These are phyloP conservation scores for Hyaena hyaena DNA, from an alignment of 2,113 vertebrate genomes.

Conservation along the genomic window DNA sequence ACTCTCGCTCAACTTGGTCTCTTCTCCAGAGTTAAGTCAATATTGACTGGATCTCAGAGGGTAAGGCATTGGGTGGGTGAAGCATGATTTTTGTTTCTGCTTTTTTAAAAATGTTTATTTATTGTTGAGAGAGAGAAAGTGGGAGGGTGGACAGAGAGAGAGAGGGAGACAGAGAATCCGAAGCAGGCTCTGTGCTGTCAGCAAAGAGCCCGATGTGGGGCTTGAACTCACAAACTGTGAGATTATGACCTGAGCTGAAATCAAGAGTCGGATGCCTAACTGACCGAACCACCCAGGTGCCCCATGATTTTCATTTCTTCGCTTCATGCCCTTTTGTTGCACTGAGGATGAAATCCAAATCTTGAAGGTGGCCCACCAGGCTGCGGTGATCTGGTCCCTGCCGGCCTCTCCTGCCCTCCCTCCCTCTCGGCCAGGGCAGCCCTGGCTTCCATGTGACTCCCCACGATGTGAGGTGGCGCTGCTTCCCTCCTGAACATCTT, in stretches of 20 bases:
- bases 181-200: too few species aligned
- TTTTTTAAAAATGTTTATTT: too few species aligned
- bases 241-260: too few species aligned
- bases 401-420: neutral
- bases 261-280: too few species aligned
- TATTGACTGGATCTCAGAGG: neutral
- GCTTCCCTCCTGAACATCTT: neutral
- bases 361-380: neutral
- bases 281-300: too few species aligned
- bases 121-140: too few species aligned
- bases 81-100: neutral
- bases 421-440: neutral
- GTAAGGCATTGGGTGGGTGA: neutral
- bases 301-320: neutral
- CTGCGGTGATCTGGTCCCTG: accelerated
- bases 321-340: neutral
- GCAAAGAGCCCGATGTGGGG: too few species aligned
- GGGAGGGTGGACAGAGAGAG: too few species aligned
- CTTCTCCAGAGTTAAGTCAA: neutral
- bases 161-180: too few species aligned
- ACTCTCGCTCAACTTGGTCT: accelerated
- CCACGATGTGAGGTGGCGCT: neutral
- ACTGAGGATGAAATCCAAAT: neutral
- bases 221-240: too few species aligned
- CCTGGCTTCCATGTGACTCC: neutral